These are phyloP conservation scores for Huso huso DNA, from an alignment of 2,797 vertebrate species.

Conservation along the genomic window DNA sequence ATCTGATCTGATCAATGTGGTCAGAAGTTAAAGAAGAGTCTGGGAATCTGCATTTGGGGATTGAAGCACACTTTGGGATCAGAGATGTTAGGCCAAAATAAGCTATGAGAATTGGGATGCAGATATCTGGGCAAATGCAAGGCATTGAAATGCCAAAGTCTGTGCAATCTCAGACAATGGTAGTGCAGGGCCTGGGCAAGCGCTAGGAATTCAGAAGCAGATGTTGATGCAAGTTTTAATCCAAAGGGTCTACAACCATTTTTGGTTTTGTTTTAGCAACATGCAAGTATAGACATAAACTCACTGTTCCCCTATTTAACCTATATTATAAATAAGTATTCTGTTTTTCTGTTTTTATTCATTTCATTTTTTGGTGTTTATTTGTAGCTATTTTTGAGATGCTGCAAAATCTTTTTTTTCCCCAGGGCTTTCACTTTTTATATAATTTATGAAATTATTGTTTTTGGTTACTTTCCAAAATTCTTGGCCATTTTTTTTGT, in stretches of 20 bases:
- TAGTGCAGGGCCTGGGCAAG: constrained; percentile 19
- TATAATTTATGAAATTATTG: too few relatives aligned
- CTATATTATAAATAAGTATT: too few relatives aligned
- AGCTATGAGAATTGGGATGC: constrained; percentile 50
- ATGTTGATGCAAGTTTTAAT: constrained; percentile 37
- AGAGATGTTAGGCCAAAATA: constrained; percentile 40
- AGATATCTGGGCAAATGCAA: constrained; percentile 45
- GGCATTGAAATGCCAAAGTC: constrained; percentile 45
- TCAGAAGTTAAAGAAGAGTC: constrained; percentile 45
- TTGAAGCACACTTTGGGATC: constrained; percentile 12
- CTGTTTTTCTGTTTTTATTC: too few relatives aligned
- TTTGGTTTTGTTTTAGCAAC: not conserved
- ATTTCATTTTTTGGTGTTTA: too few relatives aligned
- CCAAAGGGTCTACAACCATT: not conserved
- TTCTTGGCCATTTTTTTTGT: too few relatives aligned
- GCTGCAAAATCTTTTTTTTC: too few relatives aligned
- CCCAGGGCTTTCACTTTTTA: too few relatives aligned
- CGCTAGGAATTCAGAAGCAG: constrained; percentile 36
- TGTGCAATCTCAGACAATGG: constrained; percentile 41
- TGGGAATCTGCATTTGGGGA: constrained; percentile 34
- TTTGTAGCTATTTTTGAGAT: too few relatives aligned
- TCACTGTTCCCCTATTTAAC: too few relatives aligned
- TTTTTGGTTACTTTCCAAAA: too few relatives aligned
- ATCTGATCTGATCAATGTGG: constrained; percentile 55
- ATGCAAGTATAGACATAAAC: too few relatives aligned